Conservation (phyloP, 2,113 vertebrate species). For the Chionodraco myersi region DNA sequence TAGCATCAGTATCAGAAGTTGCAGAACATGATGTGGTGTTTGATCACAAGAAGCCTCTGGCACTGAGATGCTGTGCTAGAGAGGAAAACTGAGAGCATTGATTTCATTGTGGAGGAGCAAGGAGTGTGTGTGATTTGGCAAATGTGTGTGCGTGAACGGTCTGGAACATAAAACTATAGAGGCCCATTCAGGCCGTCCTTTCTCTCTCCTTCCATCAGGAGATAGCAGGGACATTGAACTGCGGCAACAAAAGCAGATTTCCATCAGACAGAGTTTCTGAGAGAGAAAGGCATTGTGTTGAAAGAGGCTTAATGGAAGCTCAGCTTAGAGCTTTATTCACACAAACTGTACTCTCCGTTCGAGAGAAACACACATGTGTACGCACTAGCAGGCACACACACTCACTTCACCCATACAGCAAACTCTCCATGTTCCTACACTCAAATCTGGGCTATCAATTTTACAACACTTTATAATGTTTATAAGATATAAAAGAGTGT, state of each 20-base stretch:
- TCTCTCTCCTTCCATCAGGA: slow-evolving; percentile 73
- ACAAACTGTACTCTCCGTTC: slow-evolving; percentile 67
- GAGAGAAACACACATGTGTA: slow-evolving; percentile 41
- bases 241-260: slow-evolving; percentile 79
- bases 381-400: not conserved
- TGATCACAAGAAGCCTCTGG: slow-evolving; percentile 77
- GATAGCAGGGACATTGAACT: slow-evolving; percentile 77
- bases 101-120: slow-evolving; percentile 73
- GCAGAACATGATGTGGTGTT: slow-evolving; percentile 72
- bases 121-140: slow-evolving; percentile 52
- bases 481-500: slow-evolving; percentile 48
- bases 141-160: slow-evolving; percentile 51
- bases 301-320: slow-evolving; percentile 77
- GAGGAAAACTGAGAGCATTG: slow-evolving; percentile 73
- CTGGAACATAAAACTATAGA: slow-evolving; percentile 74
- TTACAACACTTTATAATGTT: slow-evolving; percentile 21
- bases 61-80: slow-evolving; percentile 57
- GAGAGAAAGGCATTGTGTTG: slow-evolving; percentile 71
- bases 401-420: slow-evolving; percentile 41
- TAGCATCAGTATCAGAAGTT: slow-evolving; percentile 61
- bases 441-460: slow-evolving; percentile 46
- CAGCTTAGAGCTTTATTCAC: slow-evolving; percentile 73
- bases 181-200: slow-evolving; percentile 69
- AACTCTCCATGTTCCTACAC: slow-evolving; percentile 41
- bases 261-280: slow-evolving; percentile 73